Evolutionary conservation across 2,797 vertebrate species (phyloP).

Genomic region (Mormyrus proboscirostris): DNA sequence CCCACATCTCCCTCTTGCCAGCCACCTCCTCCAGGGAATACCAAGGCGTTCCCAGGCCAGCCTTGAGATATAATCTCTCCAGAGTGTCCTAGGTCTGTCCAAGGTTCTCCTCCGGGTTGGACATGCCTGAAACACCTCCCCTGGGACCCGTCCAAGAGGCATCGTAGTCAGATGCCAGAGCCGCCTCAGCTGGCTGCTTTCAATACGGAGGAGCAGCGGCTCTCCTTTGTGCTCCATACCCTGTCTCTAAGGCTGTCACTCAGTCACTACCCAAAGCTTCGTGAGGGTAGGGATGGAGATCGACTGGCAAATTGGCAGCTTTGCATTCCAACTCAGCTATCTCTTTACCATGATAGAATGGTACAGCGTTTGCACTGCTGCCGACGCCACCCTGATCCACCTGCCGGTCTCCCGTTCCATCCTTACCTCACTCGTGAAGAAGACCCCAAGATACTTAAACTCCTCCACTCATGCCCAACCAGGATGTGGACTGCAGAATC

Average conservation of each 20-base stretch:
- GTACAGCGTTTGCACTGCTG: neutral
- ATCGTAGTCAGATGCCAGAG: neutral
- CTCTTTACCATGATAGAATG: neutral
- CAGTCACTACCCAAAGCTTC: neutral
- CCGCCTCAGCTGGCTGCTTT: neutral
- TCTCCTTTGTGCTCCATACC: neutral
- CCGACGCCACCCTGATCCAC: neutral
- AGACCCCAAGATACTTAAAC: neutral
- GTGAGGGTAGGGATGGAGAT: neutral
- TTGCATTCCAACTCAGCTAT: neutral
- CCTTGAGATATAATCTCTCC: neutral
- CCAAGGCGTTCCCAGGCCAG: neutral
- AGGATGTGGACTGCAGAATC: neutral
- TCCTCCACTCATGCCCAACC: neutral
- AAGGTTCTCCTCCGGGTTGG: neutral
- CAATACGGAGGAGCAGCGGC: neutral
- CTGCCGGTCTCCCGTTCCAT: neutral
- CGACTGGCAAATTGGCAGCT: neutral
- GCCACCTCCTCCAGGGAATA: neutral
- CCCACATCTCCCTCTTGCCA: neutral
- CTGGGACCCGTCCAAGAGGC: neutral
- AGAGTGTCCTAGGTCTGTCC: neutral
- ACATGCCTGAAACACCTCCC: neutral
- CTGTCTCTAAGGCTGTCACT: neutral
- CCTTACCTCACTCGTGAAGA: neutral